Evolutionary conservation across 2,113 vertebrate species (phyloP), one percentile per base, ranked within the genome.

Genomic region (Leptocoma aspasia): DNA sequence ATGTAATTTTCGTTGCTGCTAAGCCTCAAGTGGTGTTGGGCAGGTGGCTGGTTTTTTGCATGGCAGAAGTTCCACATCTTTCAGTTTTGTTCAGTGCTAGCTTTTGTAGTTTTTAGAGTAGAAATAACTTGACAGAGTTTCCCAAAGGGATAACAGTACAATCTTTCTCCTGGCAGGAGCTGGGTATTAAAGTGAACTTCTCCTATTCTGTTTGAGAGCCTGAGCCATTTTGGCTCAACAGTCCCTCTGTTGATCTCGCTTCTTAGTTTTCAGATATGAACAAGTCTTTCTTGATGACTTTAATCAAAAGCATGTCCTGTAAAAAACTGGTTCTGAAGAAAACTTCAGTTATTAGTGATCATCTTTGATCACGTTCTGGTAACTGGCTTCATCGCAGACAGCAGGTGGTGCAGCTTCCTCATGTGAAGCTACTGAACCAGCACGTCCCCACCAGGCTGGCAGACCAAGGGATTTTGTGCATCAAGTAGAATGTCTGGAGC

Each of bases 361-460:
- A 7, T 66, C 35, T 80, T 90, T 50, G 65, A 54, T 77, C 39
- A 41, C 8, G 53, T 88, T 80, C 42, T 73, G 64, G 17, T 82
- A 23, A 63, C 50, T 85, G 78, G 72, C 60, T 63, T 19, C 10
- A 5, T 9, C 90, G 28, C 78, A 88, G 94, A 83, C 97, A 96
- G 97, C 96, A 98, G 98, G 93, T 97, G 97, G 98, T 97, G 95
- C 97, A 94, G 24, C 83, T 81, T 63, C 64, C 66, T 90, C 81
- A 35, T 4, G 2, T 15, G 30, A 16, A 70, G 66, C 23, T 73
- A 17, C 82, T 37, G 31, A 83, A 61, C 6, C 21, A 45, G 35
- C 44, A 21, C 6, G 6, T 80, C 56, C 49, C 14, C 15, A 23
- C 47, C 41, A 20, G 76, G 54, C 93, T 44, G 84, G 50, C 57